Evolutionary conservation across 2,888 invertebrate genomes (phyloP), one percentile per base, ranked within the genome.

Genomic region (Imbricaverruca yamaguchii): DNA sequence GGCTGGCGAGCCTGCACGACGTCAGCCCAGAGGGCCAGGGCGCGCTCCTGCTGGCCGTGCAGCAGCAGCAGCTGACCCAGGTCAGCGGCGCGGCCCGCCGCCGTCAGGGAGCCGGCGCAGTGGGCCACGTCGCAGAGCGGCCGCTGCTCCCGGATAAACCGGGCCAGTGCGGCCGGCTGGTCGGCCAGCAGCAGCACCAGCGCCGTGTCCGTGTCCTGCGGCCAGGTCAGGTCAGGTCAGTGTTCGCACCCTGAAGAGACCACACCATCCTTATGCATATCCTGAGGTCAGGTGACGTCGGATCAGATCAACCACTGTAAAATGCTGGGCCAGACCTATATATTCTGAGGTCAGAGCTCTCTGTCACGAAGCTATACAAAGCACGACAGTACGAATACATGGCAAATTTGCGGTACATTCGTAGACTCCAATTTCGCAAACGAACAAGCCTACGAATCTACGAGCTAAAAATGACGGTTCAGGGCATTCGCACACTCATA

Each of bases 171-270:
- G 18, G 18, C 53, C 53, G 53, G 53, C 53, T 18, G 53, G 18
- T 53, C 74, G 13, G 74, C 74, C 74, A 74, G 74, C 74, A 74
- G 74, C 53, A 74, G 74, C 3, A 74, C 74, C 53, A 74, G 53
- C 25, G 25, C 74, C 53, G 74, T 74, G 74, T 74, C 74, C 74
- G 53, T 53, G 1, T 10, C 74, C 74, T 74, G 74, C 3, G 12
- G 25, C 7, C n/a, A 65, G 23, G 59, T 18, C 4, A 18, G 13
- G 11, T 65, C 7, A 1, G 11, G 8, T 65, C 65, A 65, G 65
- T 9, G 65, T n/a, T n/a, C 59, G 18, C 59, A 8, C 18, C 59
- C 59, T 4, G 59, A 4, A 61, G 15, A 61, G 23, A n/a, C 4
- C n/a, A 65, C n/a, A 69, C 3, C n/a, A n/a, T n/a, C n/a, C n/a